These are phyloP conservation scores for Sarotherodon lohbergeri DNA, from an alignment of 2,113 vertebrate genomes.

Conservation along the genomic window DNA sequence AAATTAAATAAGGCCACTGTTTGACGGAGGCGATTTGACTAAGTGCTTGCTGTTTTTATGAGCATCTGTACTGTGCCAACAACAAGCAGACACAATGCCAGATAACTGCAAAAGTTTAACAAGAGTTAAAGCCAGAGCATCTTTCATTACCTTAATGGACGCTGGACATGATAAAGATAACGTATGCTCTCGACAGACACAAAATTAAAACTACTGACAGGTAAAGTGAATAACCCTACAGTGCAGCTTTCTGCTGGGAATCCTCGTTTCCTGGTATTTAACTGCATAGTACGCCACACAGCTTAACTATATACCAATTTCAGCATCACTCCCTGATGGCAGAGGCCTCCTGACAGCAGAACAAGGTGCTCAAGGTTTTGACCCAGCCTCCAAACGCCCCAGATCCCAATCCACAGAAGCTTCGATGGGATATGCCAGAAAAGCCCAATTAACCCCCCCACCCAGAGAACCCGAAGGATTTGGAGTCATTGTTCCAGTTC, in stretches of 20 bases:
- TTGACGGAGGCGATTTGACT: neutral
- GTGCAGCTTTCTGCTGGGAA: neutral
- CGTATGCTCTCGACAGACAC: neutral
- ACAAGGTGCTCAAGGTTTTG: neutral
- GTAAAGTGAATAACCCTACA: neutral
- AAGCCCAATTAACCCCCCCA: neutral
- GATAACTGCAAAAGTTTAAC: slow-evolving; percentile 17
- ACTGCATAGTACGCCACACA: neutral
- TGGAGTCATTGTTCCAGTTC: neutral
- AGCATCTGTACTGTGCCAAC: slow-evolving; percentile 3
- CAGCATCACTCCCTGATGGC: neutral
- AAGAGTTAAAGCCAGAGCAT: neutral
- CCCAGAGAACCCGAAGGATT: neutral
- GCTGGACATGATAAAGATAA: neutral
- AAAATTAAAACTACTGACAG: neutral
- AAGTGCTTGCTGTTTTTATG: slow-evolving; percentile 19
- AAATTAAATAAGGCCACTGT: neutral
- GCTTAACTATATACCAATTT: neutral
- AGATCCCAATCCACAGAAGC: neutral
- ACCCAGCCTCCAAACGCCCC: neutral
- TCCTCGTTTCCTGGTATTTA: neutral
- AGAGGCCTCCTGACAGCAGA: neutral
- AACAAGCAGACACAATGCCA: neutral
- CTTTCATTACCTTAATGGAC: slow-evolving; percentile 44
- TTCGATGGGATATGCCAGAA: neutral